Evolutionary conservation across 2,888 invertebrate genomes (phyloP).

Genomic region (Nineta flava): DNA sequence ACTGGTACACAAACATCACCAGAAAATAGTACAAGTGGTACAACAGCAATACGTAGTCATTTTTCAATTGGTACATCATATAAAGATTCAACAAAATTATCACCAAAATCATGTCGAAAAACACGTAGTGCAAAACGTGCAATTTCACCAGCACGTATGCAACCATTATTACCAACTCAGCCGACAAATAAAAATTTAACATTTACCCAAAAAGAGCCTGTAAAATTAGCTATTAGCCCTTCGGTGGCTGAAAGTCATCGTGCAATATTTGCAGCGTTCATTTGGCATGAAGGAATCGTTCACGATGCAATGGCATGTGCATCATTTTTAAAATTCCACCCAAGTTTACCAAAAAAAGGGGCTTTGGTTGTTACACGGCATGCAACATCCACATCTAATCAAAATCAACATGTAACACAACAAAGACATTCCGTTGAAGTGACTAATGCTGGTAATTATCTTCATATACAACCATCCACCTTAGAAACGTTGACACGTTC

Average conservation of each 20-base stretch:
- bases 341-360: slow-evolving; percentile 65
- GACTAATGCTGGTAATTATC: slow-evolving; percentile 46
- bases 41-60: slow-evolving; percentile 30
- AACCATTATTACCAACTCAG: slow-evolving; percentile 23
- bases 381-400: slow-evolving; percentile 22
- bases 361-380: slow-evolving; percentile 55
- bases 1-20: slow-evolving; percentile 59
- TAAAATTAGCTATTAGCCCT: slow-evolving; percentile 77
- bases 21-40: slow-evolving; percentile 28
- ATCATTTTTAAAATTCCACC: slow-evolving; percentile 88
- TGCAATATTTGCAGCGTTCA: slow-evolving; percentile 89
- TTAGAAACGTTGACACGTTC: slow-evolving; percentile 61
- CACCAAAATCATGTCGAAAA: slow-evolving; percentile 38
- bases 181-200: slow-evolving; percentile 23
- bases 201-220: slow-evolving; percentile 33
- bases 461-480: slow-evolving; percentile 64
- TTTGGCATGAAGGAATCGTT: slow-evolving; percentile 96
- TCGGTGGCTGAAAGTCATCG: slow-evolving; percentile 82
- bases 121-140: slow-evolving; percentile 32
- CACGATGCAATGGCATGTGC: slow-evolving; percentile 98
- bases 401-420: slow-evolving; percentile 28
- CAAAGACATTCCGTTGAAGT: slow-evolving; percentile 86
- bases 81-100: slow-evolving; percentile 33
- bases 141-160: slow-evolving; percentile 30
- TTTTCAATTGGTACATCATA: slow-evolving; percentile 42